Evolutionary conservation across 2,113 vertebrate species (phyloP).

Genomic region (Cochlearius cochlearius): DNA sequence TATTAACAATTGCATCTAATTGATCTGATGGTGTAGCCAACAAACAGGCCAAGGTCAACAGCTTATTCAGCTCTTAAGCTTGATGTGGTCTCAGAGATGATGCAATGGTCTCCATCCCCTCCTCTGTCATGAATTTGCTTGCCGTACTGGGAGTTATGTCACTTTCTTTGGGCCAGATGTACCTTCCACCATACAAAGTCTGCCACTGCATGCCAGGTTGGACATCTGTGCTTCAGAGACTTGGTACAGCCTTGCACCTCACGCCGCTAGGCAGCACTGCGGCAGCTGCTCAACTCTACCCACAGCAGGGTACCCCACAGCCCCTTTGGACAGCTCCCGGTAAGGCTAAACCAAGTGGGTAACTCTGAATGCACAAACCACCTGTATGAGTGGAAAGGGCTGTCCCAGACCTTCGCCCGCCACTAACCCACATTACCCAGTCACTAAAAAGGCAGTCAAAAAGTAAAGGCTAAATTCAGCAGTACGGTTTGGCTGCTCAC

Average conservation of each 20-base stretch:
- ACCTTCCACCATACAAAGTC: background rate
- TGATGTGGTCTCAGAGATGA: background rate
- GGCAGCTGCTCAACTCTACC: rapidly evolving
- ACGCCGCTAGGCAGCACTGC: background rate
- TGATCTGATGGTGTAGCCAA: conserved; percentile 11
- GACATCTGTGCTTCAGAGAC: background rate
- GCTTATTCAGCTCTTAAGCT: conserved; percentile 20
- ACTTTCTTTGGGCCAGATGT: background rate
- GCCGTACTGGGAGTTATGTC: background rate
- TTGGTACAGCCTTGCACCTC: background rate
- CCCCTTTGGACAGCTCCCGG: background rate
- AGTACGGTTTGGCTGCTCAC: background rate
- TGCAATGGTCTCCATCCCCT: background rate
- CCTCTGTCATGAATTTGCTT: background rate
- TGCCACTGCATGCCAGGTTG: background rate
- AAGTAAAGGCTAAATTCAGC: background rate
- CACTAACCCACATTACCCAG: rapidly evolving
- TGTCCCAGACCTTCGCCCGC: background rate
- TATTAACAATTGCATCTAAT: conserved; percentile 45
- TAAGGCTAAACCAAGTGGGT: background rate
- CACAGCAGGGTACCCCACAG: background rate
- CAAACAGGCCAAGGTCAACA: conserved; percentile 33
- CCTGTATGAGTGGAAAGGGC: background rate
- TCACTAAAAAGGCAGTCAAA: background rate
- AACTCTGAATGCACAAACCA: background rate